These are phyloP conservation scores for Carpatolechia fugitivella DNA, from an alignment of 2,888 invertebrate species.

Conservation along the genomic window DNA sequence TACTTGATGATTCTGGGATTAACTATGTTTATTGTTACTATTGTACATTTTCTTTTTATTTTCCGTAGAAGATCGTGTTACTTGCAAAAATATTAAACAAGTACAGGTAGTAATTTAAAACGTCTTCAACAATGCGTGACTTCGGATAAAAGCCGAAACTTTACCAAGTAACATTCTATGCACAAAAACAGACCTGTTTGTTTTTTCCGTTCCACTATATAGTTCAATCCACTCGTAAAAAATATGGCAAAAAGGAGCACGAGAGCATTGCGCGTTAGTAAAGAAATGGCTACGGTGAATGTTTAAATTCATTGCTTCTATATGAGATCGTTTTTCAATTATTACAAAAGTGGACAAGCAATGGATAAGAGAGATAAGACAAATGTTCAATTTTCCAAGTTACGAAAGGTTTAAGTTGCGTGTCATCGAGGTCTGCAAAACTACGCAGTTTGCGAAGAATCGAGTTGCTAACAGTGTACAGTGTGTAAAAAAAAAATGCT, in stretches of 20 bases:
- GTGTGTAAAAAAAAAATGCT: neutral
- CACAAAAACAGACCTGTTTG: slow-evolving; percentile 56
- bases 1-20: too few relatives aligned
- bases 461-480: neutral
- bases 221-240: slow-evolving; percentile 34
- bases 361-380: neutral
- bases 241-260: slow-evolving; percentile 32
- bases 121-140: slow-evolving; percentile 38
- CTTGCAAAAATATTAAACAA: too few relatives aligned
- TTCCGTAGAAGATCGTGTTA: too few relatives aligned
- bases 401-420: neutral
- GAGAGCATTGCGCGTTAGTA: slow-evolving; percentile 35
- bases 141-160: slow-evolving; percentile 40
- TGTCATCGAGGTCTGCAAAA: slow-evolving; percentile 21
- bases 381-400: neutral
- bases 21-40: too few relatives aligned
- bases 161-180: slow-evolving; percentile 41
- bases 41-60: too few relatives aligned
- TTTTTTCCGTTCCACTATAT: slow-evolving; percentile 48
- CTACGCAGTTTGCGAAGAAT: slow-evolving; percentile 5
- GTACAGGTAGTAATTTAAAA: slow-evolving; percentile 46
- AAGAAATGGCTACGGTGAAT: slow-evolving; percentile 15
- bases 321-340: neutral
- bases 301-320: neutral
- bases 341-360: neutral